A percentile compares a stretch with the other conserved stretches of the same genome.
Conservation (phyloP, 2,888 invertebrate species). For the Pachliopta kotzebuea region DNA sequence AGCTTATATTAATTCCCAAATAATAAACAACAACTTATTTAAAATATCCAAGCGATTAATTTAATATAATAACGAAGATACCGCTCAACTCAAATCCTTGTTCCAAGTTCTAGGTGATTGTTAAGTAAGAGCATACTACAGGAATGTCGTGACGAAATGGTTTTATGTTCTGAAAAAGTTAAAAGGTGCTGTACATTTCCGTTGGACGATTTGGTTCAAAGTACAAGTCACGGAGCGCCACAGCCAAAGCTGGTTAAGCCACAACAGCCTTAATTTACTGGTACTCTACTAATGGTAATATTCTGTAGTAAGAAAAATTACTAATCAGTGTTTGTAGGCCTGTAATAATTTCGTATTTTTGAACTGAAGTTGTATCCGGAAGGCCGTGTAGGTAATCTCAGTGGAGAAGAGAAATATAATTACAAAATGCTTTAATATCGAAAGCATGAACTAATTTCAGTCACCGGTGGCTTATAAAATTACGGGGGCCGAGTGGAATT, state of each 20-base stretch:
- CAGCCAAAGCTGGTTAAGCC: neutral
- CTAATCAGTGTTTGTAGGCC: too few relatives aligned
- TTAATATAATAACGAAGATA: neutral
- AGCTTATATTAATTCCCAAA: too few relatives aligned
- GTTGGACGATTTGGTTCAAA: neutral
- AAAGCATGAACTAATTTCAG: neutral
- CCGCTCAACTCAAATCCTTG: neutral
- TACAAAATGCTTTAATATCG: neutral
- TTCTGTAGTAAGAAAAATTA: neutral
- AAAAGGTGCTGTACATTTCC: neutral
- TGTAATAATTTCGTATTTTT: too few relatives aligned
- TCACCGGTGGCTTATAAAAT: slow-evolving; percentile 13
- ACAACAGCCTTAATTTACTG: too few relatives aligned
- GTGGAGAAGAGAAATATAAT: too few relatives aligned
- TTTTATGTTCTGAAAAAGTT: slow-evolving; percentile 4
- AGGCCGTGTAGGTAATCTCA: too few relatives aligned
- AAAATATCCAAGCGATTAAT: neutral
- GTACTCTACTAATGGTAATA: too few relatives aligned
- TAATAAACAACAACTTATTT: too few relatives aligned
- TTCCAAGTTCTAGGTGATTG: neutral
- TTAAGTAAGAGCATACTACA: neutral
- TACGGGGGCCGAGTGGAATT: slow-evolving; percentile 39
- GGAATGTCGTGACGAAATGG: slow-evolving; percentile 1
- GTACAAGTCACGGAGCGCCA: neutral
- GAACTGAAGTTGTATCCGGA: too few relatives aligned